phyloP scores from a whole-genome alignment of 2,888 invertebrate species.

The Anthrax anthrax region DNA sequence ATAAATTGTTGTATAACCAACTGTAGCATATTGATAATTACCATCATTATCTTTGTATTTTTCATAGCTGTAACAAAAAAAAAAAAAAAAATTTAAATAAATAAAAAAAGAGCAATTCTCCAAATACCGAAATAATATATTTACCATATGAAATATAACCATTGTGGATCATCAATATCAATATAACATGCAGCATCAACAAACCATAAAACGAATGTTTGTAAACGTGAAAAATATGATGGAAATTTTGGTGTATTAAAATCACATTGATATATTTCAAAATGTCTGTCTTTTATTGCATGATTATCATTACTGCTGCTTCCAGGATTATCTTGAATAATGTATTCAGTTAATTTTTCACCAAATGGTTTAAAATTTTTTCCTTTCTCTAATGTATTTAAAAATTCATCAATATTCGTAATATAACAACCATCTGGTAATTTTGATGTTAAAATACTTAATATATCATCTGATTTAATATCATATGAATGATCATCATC shows the following conservation, averaged over 20 bases:
- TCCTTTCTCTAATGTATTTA: slow-evolving; percentile 53
- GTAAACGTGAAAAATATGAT: slow-evolving; percentile 67
- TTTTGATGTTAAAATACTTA: slow-evolving; percentile 50
- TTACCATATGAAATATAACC: slow-evolving; percentile 77
- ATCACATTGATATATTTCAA: slow-evolving; percentile 70
- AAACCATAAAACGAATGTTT: slow-evolving; percentile 87
- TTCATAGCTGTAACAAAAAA: slow-evolving; percentile 45
- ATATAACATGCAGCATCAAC: slow-evolving; percentile 94
- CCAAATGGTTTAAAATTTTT: slow-evolving; percentile 65
- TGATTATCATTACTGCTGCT: background rate
- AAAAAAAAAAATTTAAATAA: background rate
- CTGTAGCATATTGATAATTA: slow-evolving; percentile 51
- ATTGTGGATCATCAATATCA: slow-evolving; percentile 80
- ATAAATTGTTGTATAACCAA: slow-evolving; percentile 84
- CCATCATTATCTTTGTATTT: slow-evolving; percentile 47
- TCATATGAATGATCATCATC: slow-evolving; percentile 41
- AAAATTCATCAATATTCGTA: slow-evolving; percentile 58
- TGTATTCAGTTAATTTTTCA: slow-evolving; percentile 48
- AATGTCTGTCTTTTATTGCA: slow-evolving; percentile 38
- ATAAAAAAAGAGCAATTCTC: background rate
- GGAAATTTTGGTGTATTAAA: slow-evolving; percentile 56
- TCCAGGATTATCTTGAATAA: slow-evolving; percentile 16
- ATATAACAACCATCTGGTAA: slow-evolving; percentile 52
- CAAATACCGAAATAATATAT: too few relatives aligned
- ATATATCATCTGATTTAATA: slow-evolving; percentile 60